Evolutionary conservation across 2,797 vertebrate genomes (phyloP).

Genomic region (Myotis pilosus): DNA sequence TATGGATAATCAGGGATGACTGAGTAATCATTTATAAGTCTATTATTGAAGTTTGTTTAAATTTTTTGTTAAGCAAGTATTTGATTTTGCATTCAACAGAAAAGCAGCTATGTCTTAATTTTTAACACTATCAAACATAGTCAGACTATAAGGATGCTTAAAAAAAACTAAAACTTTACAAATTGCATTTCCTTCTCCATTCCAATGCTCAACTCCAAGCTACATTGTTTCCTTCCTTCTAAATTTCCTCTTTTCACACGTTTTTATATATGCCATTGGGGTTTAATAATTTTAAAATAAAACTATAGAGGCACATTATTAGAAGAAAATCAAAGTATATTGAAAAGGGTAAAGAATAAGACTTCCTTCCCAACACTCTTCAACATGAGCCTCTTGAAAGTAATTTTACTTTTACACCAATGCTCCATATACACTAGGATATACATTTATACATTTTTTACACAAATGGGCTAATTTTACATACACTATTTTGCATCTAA

Average conservation of each 20-base stretch:
- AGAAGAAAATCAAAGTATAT: not conserved
- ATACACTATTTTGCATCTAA: not conserved
- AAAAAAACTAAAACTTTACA: not conserved
- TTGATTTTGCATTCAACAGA: not conserved
- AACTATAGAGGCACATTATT: not conserved
- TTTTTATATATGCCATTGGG: not conserved
- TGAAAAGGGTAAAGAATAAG: not conserved
- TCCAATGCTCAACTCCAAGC: not conserved
- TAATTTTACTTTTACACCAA: not conserved
- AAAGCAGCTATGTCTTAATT: not conserved
- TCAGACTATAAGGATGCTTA: not conserved
- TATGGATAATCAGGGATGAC: not conserved
- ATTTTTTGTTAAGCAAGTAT: not conserved
- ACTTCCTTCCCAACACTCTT: not conserved
- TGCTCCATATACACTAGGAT: not conserved
- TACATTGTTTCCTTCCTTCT: not conserved
- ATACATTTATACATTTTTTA: not conserved
- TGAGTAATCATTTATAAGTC: not conserved
- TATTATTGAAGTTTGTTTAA: not conserved
- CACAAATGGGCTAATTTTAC: not conserved
- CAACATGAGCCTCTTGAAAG: not conserved
- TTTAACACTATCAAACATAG: not conserved
- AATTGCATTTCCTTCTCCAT: not conserved
- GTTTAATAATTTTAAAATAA: slow-evolving; percentile 38
- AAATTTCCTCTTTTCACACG: not conserved